A percentile compares a stretch with the other conserved stretches of the same genome.
These are phyloP conservation scores for Cephalopterus ornatus DNA, from an alignment of 2,113 vertebrate species.

Conservation along the genomic window DNA sequence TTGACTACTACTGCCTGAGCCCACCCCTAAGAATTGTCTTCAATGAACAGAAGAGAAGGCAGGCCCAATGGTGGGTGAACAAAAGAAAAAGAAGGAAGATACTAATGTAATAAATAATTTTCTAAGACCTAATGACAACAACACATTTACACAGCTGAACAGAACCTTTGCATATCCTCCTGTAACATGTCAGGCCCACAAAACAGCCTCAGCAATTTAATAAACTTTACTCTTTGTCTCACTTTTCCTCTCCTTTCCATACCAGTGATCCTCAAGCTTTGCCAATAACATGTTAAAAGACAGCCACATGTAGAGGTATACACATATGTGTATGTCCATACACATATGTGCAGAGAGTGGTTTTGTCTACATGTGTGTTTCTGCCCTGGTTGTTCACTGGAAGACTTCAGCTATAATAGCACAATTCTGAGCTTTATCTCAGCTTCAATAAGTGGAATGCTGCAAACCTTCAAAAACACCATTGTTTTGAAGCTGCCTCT, in stretches of 20 bases:
- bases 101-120: not conserved
- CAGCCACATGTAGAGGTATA: not conserved
- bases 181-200: accelerated
- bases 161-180: not conserved
- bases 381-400: not conserved
- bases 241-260: not conserved
- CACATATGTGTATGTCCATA: not conserved
- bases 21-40: not conserved
- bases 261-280: not conserved
- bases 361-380: not conserved
- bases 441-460: not conserved
- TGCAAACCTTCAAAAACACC: not conserved
- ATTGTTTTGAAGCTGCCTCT: not conserved
- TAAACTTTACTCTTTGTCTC: not conserved
- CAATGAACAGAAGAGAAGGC: not conserved
- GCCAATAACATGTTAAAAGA: not conserved
- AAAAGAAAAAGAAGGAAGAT: not conserved
- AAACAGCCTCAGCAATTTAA: not conserved
- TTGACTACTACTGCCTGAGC: not conserved
- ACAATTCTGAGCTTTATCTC: not conserved
- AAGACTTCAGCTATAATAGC: not conserved
- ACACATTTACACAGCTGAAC: accelerated
- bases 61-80: not conserved
- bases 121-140: not conserved
- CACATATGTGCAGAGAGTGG: accelerated